Evolutionary conservation across 2,113 vertebrate genomes (phyloP).

Genomic region (Mohoua ochrocephala): DNA sequence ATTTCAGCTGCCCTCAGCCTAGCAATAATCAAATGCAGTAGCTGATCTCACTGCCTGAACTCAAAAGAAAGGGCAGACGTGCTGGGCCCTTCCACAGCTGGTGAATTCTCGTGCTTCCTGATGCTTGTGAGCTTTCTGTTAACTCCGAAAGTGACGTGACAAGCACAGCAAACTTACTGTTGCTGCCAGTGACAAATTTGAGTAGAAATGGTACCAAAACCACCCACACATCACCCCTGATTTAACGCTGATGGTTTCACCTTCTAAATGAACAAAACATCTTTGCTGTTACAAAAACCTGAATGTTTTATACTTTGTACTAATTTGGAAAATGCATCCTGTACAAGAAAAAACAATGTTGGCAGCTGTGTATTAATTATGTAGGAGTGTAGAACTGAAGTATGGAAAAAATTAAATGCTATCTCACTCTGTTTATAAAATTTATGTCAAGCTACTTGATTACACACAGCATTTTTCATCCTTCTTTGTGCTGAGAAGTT

Average conservation of each 20-base stretch:
- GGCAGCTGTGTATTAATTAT: neutral
- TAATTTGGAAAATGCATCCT: neutral
- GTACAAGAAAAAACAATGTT: neutral
- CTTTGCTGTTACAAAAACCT: neutral
- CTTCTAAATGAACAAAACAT: neutral
- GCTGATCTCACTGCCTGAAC: neutral
- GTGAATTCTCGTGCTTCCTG: neutral
- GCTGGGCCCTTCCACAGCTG: neutral
- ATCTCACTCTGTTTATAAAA: neutral
- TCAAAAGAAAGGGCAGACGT: neutral
- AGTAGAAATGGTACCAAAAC: neutral
- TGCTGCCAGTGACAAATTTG: neutral
- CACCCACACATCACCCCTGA: accelerated
- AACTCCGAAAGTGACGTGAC: accelerated
- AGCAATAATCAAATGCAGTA: neutral
- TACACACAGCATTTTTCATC: neutral
- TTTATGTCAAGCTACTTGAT: neutral
- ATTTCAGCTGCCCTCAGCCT: neutral
- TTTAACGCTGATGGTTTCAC: neutral
- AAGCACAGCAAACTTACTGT: neutral
- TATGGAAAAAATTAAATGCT: neutral
- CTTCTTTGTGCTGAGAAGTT: neutral
- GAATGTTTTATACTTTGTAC: neutral
- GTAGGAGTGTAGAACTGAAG: neutral
- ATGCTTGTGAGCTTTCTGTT: neutral